These are phyloP conservation scores for Scrobipalpa atriplicella DNA, from an alignment of 2,888 invertebrate species.

Conservation along the genomic window DNA sequence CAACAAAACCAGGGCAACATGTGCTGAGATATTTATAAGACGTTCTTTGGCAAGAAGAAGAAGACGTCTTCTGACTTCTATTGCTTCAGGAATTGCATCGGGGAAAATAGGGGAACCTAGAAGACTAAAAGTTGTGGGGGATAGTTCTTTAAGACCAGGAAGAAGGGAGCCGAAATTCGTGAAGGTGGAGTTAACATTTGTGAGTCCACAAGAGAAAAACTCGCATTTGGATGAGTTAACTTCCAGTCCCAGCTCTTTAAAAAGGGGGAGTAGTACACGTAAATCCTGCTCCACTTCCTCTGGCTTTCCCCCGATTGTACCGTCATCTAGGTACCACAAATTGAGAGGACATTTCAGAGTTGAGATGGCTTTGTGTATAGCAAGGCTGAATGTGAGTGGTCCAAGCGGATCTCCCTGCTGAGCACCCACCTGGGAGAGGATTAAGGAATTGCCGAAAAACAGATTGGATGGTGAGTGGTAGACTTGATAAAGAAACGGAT, in stretches of 20 bases:
- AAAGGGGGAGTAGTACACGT: background rate
- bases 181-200: background rate
- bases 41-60: background rate
- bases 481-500: background rate
- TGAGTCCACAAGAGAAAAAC: conserved; percentile 10
- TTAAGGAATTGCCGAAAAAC: background rate
- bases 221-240: conserved; percentile 8
- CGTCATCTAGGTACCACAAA: no score
- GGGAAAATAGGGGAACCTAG: conserved; percentile 4
- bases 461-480: conserved; percentile 7
- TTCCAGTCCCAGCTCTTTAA: conserved; percentile 2
- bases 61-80: background rate
- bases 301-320: background rate
- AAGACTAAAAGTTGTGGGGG: background rate
- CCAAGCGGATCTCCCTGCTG: background rate
- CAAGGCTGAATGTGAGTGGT: no score
- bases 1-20: conserved; percentile 13
- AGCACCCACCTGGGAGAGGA: no score
- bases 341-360: no score
- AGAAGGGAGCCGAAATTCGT: background rate
- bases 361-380: no score
- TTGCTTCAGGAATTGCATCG: background rate
- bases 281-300: conserved; percentile 7
- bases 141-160: background rate
- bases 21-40: background rate